phyloP scores from a whole-genome alignment of 2,113 vertebrate genomes.

The Megaceryle maxima region DNA sequence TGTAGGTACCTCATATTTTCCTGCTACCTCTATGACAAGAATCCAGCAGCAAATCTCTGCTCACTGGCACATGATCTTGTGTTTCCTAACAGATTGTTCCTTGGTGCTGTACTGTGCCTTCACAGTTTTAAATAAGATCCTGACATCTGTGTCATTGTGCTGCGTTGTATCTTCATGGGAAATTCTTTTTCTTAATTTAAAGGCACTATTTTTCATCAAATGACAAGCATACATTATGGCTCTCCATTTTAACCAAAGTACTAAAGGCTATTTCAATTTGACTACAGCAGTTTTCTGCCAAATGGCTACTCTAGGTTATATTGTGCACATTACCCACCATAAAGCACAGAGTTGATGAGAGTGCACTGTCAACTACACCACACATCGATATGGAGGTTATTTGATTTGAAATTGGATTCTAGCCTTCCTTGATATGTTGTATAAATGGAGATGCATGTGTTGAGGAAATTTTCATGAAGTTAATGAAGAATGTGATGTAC shows the following conservation, averaged over 20 bases:
- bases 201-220: constrained; percentile 59
- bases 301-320: constrained; percentile 75
- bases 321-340: constrained; percentile 76
- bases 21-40: constrained; percentile 14
- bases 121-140: constrained; percentile 71
- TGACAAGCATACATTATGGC: constrained; percentile 70
- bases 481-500: constrained; percentile 54
- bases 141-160: constrained; percentile 56
- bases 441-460: constrained; percentile 71
- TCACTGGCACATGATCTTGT: constrained; percentile 21
- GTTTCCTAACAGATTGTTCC: constrained; percentile 61
- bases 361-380: constrained; percentile 68
- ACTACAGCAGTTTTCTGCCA: constrained; percentile 75
- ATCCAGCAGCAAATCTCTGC: constrained; percentile 64
- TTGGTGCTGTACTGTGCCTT: constrained; percentile 19
- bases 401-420: constrained; percentile 84
- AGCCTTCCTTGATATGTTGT: constrained; percentile 75
- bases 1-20: constrained; percentile 58
- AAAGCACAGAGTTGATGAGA: constrained; percentile 75
- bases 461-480: constrained; percentile 72
- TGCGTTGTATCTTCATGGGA: neutral
- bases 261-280: constrained; percentile 80
- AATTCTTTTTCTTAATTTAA: constrained; percentile 70
- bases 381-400: constrained; percentile 77
- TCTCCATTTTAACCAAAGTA: constrained; percentile 71